Conservation (phyloP, 1,140 invertebrate genomes). For the Sogatella furcifera region DNA sequence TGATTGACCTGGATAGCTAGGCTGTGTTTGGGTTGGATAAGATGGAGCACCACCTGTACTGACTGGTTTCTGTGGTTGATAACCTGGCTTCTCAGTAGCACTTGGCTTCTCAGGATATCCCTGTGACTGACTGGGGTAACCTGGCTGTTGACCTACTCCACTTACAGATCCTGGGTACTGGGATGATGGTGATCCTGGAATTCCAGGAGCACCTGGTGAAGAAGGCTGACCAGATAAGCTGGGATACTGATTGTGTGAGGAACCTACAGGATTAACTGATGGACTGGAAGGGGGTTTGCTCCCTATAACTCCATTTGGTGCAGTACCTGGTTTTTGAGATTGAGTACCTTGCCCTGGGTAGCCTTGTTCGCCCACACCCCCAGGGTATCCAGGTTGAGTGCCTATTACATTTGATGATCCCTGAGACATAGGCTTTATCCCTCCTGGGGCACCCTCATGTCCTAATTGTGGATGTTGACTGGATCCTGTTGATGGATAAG, state of each 20-base stretch:
- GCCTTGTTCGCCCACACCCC: too few relatives aligned
- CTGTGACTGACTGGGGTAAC: too few relatives aligned
- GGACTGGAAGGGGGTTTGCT: constrained; percentile 22
- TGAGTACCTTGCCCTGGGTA: constrained; percentile 21
- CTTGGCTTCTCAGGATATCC: too few relatives aligned
- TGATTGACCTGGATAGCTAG: too few relatives aligned
- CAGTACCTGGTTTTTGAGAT: constrained; percentile 19
- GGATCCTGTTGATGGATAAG: constrained; percentile 22
- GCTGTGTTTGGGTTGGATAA: too few relatives aligned
- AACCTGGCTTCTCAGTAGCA: too few relatives aligned
- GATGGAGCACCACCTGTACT: constrained; percentile 8
- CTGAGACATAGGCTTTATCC: constrained; percentile 5
- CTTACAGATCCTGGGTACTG: too few relatives aligned
- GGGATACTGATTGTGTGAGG: constrained; percentile 17
- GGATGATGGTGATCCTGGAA: too few relatives aligned
- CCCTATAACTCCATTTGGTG: constrained; percentile 25
- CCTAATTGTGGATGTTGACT: constrained; percentile 24
- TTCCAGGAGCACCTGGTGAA: constrained; percentile 20
- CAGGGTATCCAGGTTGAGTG: too few relatives aligned
- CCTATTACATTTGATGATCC: constrained; percentile 19
- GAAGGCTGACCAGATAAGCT: constrained; percentile 30
- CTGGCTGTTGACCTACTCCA: too few relatives aligned
- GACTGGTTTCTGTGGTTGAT: too few relatives aligned
- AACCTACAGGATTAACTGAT: constrained; percentile 26
- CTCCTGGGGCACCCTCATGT: constrained; percentile 7